Percentiles rank a stretch among this genome's conserved stretches.
These are phyloP conservation scores for Corythaeola cristata DNA, from an alignment of 2,113 vertebrate species.

Conservation along the genomic window DNA sequence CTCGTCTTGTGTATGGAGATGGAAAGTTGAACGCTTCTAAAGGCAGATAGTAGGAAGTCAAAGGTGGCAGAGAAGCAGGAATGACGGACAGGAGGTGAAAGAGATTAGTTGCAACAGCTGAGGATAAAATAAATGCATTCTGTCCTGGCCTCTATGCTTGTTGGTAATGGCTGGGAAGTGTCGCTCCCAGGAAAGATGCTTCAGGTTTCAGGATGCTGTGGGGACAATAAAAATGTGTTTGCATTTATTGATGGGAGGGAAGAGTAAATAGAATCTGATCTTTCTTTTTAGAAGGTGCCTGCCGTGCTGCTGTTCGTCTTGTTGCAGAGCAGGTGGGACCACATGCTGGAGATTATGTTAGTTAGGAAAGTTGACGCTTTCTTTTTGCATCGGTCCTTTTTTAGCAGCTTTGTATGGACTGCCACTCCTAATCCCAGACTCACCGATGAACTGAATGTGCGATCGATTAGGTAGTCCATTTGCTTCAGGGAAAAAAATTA, in stretches of 20 bases:
- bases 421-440: neutral
- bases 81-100: neutral
- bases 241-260: neutral
- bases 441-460: neutral
- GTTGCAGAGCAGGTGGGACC: neutral
- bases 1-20: neutral
- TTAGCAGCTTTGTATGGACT: neutral
- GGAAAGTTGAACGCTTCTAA: neutral
- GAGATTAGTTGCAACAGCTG: neutral
- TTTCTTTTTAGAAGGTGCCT: neutral
- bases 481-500: neutral
- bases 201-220: neutral
- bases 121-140: neutral
- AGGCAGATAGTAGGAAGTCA: neutral
- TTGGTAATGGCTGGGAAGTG: neutral
- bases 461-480: neutral
- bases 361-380: neutral
- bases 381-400: neutral
- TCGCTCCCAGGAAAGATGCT: neutral
- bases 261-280: neutral
- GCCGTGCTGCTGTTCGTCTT: fast-evolving
- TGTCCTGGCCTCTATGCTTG: neutral
- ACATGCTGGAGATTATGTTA: neutral
- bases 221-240: neutral
- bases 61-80: neutral